Base-by-base conservation (phyloP, 2,888 invertebrate genomes). In the Pyrrhosoma nymphula region DNA sequence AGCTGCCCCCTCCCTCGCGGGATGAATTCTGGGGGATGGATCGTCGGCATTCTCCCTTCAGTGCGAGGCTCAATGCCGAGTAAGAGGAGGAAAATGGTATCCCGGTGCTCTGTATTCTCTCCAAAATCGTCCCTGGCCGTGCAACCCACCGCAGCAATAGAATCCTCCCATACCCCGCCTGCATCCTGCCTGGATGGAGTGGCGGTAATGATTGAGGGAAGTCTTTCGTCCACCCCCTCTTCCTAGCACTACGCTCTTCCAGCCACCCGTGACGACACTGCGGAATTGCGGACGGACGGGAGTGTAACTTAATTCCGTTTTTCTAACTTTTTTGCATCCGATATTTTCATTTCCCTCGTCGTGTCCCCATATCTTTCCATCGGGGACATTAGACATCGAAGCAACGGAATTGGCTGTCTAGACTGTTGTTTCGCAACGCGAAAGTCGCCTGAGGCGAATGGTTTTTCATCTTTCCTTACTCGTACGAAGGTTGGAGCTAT, bases 161-260 rank as follows among this genome's bases (percentile, higher is more conserved):
- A 69, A 69, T 69, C 69, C 69, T 8, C 26, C 69, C 69, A 0
- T 69, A 12, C 26, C n/a, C 69, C 26, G 60, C 69, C 69, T 16
- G 23, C 63, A 56, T 30, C n/a, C 90, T n/a, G 47, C n/a, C 90
- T 30, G 56, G 56, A 90, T 90, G 60, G 90, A 56, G 30, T 56
- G 35, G 56, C 90, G 56, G 90, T 90, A 90, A 90, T 90, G 90
- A 90, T 90, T 60, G 90, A 90, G 69, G 69, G n/a, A 4, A 90
- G 20, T 47, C 35, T n/a, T 23, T 30, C 20, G 56, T 30, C 47
- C 23, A 56, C 30, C 56, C n/a, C 69, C 69, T 8, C 8, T 47
- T 47, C 69, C 69, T 26, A 69, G 60, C 20, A 0, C 60, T 18
- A 14, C 6, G 60, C 26, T 69, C 69, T 69, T 26, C n/a, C 69